phyloP scores from a whole-genome alignment of 2,888 invertebrate species.

The Tetragonisca angustula region DNA sequence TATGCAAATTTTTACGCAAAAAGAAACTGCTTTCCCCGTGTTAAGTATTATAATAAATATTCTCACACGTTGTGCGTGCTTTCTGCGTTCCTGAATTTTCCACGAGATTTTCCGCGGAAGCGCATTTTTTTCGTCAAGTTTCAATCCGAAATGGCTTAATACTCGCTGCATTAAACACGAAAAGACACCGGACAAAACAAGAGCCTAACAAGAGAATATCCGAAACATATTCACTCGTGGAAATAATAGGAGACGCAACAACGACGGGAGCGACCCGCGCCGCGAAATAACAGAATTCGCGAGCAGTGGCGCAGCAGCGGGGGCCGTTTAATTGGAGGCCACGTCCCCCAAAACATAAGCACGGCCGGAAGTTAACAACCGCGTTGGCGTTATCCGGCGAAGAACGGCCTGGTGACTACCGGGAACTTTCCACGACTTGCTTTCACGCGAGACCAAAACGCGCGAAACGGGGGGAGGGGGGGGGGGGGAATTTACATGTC shows the following conservation, averaged over 20 bases:
- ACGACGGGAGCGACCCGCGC: neutral
- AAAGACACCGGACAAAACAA: neutral
- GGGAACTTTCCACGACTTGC: constrained; percentile 47
- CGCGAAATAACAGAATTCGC: constrained; percentile 8
- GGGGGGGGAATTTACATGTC: constrained; percentile 36
- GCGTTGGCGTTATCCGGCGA: constrained; percentile 31
- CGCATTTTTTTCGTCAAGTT: too few relatives aligned
- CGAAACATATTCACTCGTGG: neutral
- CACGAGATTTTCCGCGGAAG: too few relatives aligned
- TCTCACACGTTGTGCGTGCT: too few relatives aligned
- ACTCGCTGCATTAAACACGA: neutral
- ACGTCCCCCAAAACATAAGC: constrained; percentile 21
- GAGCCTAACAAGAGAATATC: neutral
- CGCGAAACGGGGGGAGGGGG: constrained; percentile 44
- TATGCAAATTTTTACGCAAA: neutral
- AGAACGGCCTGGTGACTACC: constrained; percentile 15
- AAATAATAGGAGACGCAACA: neutral
- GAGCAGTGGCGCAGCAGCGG: neutral
- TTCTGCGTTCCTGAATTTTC: too few relatives aligned
- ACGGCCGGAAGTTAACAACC: constrained; percentile 30
- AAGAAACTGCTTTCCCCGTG: too few relatives aligned
- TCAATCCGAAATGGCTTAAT: too few relatives aligned
- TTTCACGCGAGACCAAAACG: constrained; percentile 16
- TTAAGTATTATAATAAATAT: too few relatives aligned
- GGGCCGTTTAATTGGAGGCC: constrained; percentile 10